phyloP scores from a whole-genome alignment of 1,140 invertebrate species.

The Nomia melanderi region DNA sequence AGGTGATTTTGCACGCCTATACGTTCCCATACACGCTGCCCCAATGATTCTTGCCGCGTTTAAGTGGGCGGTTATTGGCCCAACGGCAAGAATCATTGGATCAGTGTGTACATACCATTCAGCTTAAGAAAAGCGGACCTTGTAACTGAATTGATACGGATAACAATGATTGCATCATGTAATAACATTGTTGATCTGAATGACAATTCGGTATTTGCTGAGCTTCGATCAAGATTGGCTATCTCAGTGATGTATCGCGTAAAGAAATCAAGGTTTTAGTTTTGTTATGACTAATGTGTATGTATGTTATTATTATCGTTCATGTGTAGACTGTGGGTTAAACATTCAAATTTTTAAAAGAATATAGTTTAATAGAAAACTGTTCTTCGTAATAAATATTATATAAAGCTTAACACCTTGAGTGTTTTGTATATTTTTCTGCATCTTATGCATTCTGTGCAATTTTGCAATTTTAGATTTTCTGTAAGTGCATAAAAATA shows the following conservation, averaged over 20 bases:
- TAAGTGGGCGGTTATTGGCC: background rate
- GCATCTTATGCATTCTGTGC: too few relatives aligned
- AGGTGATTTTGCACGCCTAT: background rate
- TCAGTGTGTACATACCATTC: background rate
- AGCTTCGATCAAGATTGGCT: background rate
- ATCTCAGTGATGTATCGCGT: background rate
- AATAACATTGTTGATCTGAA: slow-evolving; percentile 13
- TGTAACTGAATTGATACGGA: background rate
- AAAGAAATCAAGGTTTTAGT: background rate
- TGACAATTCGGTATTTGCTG: background rate
- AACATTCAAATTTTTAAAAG: too few relatives aligned
- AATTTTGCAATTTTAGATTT: too few relatives aligned
- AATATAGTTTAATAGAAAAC: too few relatives aligned
- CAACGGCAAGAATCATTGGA: background rate
- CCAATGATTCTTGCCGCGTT: background rate
- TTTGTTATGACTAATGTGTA: background rate
- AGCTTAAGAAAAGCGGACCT: background rate
- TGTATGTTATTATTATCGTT: background rate
- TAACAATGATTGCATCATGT: slow-evolving; percentile 1
- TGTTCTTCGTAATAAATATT: too few relatives aligned
- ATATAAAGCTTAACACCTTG: too few relatives aligned
- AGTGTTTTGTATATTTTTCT: too few relatives aligned
- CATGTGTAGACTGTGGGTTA: too few relatives aligned
- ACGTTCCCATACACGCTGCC: background rate
- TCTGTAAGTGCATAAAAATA: too few relatives aligned